Evolutionary conservation across 2,888 invertebrate species (phyloP).

Genomic region (Siphlonurus alternatus): DNA sequence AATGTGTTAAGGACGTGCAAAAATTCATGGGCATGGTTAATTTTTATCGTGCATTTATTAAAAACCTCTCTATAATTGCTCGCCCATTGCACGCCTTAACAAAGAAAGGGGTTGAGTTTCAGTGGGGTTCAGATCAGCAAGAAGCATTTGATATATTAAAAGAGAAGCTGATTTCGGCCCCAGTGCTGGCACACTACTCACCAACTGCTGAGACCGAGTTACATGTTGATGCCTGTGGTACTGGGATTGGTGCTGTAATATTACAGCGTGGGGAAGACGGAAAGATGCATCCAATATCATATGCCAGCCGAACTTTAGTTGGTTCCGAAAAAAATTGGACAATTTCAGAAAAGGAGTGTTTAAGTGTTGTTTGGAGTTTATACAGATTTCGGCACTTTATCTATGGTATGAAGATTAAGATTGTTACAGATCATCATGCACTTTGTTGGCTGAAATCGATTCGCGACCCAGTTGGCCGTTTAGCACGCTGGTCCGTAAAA

Average conservation of each 20-base stretch:
- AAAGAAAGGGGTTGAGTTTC: not conserved
- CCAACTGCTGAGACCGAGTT: not conserved
- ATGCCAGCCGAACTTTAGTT: not conserved
- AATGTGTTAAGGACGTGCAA: not conserved
- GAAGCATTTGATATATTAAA: slow-evolving; percentile 12
- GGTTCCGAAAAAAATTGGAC: not conserved
- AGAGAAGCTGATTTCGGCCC: slow-evolving; percentile 12
- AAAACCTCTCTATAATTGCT: not conserved
- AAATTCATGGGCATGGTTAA: not conserved
- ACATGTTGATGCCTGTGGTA: not conserved
- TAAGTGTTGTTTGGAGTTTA: not conserved
- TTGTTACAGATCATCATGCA: slow-evolving; percentile 7
- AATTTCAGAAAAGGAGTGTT: not conserved
- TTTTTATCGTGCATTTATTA: slow-evolving; percentile 4
- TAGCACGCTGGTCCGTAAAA: slow-evolving; percentile 9
- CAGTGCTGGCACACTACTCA: slow-evolving; percentile 16
- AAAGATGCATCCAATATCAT: not conserved
- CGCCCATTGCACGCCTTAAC: not conserved
- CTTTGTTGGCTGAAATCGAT: slow-evolving; percentile 7
- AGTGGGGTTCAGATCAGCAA: slow-evolving; percentile 5
- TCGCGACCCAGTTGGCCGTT: not conserved
- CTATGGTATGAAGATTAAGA: not conserved
- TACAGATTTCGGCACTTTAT: not conserved
- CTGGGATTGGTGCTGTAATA: slow-evolving; percentile 7
- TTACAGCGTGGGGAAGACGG: not conserved